Percentiles rank a stretch among this genome's conserved stretches.
Evolutionary conservation across 2,113 vertebrate genomes (phyloP).

Genomic region (Heterocephalus glaber): DNA sequence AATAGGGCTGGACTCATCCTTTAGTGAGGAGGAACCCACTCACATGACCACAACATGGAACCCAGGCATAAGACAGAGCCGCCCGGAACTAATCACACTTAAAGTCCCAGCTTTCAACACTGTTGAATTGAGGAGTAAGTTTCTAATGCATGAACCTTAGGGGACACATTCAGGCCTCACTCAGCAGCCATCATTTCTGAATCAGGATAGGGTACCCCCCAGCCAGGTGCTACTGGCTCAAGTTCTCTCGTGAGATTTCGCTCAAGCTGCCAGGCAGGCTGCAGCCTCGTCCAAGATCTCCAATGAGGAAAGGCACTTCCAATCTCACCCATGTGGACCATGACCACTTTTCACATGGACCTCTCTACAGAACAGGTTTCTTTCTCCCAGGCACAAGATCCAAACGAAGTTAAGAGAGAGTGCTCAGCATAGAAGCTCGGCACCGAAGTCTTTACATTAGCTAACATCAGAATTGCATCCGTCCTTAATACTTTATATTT

Average conservation of each 20-base stretch:
- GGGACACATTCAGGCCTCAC: background rate
- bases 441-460: background rate
- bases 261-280: background rate
- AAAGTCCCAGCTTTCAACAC: background rate
- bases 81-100: background rate
- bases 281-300: background rate
- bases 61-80: too few species aligned
- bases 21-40: background rate
- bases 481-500: background rate
- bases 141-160: background rate
- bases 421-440: background rate
- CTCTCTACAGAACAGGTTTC: background rate
- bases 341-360: background rate
- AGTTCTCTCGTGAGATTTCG: background rate
- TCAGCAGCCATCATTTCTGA: background rate
- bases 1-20: fast-evolving
- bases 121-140: background rate
- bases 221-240: background rate
- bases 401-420: background rate
- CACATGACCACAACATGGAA: background rate
- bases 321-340: background rate
- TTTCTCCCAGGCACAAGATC: background rate
- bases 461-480: background rate
- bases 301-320: background rate
- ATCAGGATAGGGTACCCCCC: background rate